These are phyloP conservation scores for Apostichopus leukothele DNA, from an alignment of 53 echinoderm and acorn worm genomes.

Conservation along the genomic window DNA sequence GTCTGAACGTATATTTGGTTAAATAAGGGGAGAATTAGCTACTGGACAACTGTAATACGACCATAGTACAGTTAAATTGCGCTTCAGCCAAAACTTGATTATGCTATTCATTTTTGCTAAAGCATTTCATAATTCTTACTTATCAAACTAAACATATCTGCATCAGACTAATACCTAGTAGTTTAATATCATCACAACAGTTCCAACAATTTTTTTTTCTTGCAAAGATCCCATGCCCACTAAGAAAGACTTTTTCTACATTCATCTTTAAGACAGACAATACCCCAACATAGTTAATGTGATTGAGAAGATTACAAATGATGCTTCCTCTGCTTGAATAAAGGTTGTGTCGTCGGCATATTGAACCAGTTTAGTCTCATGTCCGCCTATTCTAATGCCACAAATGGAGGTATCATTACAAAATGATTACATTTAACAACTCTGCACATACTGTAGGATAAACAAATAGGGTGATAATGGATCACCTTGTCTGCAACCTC, in stretches of 20 bases:
- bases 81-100: too few species aligned
- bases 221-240: neutral
- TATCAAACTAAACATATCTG: neutral
- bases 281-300: neutral
- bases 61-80: too few species aligned
- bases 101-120: too few species aligned
- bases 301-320: neutral
- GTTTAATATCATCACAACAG: neutral
- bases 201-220: neutral
- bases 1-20: too few species aligned
- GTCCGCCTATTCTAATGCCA: neutral
- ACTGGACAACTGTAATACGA: too few species aligned
- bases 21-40: too few species aligned
- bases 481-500: slow-evolving; percentile 4
- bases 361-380: neutral
- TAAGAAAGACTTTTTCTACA: neutral
- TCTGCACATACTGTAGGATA: neutral
- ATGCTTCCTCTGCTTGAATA: neutral
- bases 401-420: neutral
- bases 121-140: neutral
- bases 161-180: neutral
- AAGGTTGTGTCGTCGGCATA: neutral
- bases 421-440: neutral
- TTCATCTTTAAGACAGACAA: slow-evolving; percentile 7
- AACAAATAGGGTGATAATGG: slow-evolving; percentile 7